Evolutionary conservation across 2,888 invertebrate genomes (phyloP), one percentile per base, ranked within the genome.

Genomic region (Xylophagus ater): DNA sequence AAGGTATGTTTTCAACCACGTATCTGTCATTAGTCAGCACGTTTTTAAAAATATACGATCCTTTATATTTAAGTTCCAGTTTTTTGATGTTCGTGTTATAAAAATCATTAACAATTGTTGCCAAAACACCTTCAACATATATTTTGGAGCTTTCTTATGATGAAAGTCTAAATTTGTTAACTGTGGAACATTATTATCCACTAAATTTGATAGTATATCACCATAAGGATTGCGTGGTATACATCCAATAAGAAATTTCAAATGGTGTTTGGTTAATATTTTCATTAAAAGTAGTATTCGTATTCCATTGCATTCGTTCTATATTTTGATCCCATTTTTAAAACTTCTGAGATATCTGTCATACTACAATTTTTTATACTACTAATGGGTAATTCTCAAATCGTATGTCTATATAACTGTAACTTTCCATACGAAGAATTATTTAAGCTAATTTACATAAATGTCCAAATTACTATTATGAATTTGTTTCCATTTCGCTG

Each of bases 11-110:
- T 14, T 19, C 41, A 21, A 49, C 38, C 10, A 48, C 42, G 43
- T 53, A 55, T 6, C 53, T 29, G 36, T 52, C 53, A 41, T 49
- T 48, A 14, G 43, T 45, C 3, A 53, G 35, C 4, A 49, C 45
- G 37, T 50, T 48, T 24, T 43, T 46, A 20, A 52, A 43, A 17
- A 40, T 46, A 43, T 51, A 53, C 13, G 53, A 54, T 19, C 53
- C 53, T 40, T 49, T 49, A 43, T 45, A 54, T 21, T 49, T 50
- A 3, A 50, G 50, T 12, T 50, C 45, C 8, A 51, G 37, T 40
- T 54, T 53, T 31, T 49, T 48, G 37, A 47, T 48, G n/a, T n/a
- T n/a, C n/a, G n/a, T n/a, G n/a, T n/a, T n/a, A n/a, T n/a, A n/a
- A n/a, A n/a, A n/a, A 5, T 36, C 40, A 33, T 52, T 51, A 29